These are phyloP conservation scores for Brachypteracias leptosomus DNA, from an alignment of 2,113 vertebrate species.

Conservation along the genomic window DNA sequence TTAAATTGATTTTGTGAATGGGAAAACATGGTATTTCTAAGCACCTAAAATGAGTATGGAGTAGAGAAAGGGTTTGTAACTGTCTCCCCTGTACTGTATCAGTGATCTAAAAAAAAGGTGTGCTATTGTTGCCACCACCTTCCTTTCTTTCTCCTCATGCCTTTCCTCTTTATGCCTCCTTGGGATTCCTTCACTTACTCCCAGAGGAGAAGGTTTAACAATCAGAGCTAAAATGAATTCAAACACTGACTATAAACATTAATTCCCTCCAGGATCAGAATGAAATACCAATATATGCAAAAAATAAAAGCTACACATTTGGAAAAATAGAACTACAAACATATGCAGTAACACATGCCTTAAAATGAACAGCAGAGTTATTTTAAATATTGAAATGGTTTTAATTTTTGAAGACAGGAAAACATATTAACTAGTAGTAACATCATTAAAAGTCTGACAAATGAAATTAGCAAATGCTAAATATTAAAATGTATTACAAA, in stretches of 20 bases:
- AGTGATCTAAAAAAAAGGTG: background rate
- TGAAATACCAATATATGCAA: slow-evolving; percentile 1
- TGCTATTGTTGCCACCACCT: background rate
- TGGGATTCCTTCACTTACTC: background rate
- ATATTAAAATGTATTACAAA: background rate
- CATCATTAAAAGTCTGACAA: background rate
- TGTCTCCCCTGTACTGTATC: background rate
- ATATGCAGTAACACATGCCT: slow-evolving; percentile 15
- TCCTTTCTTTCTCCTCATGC: background rate
- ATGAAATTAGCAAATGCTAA: background rate
- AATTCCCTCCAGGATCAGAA: background rate
- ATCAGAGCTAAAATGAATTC: background rate
- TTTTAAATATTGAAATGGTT: slow-evolving; percentile 24
- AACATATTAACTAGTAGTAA: background rate
- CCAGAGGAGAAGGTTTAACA: slow-evolving; percentile 2
- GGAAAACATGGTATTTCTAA: background rate
- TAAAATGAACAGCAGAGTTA: slow-evolving; percentile 26
- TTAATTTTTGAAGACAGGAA: background rate
- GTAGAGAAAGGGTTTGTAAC: background rate
- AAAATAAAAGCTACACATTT: background rate
- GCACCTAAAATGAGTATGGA: background rate
- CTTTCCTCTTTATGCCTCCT: background rate
- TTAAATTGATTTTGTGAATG: background rate
- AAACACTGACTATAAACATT: background rate
- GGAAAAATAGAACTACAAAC: background rate